phyloP scores from a whole-genome alignment of 30 jellyfish, hydroid and myxozoan genomes.

The Cassiopea andromeda region DNA sequence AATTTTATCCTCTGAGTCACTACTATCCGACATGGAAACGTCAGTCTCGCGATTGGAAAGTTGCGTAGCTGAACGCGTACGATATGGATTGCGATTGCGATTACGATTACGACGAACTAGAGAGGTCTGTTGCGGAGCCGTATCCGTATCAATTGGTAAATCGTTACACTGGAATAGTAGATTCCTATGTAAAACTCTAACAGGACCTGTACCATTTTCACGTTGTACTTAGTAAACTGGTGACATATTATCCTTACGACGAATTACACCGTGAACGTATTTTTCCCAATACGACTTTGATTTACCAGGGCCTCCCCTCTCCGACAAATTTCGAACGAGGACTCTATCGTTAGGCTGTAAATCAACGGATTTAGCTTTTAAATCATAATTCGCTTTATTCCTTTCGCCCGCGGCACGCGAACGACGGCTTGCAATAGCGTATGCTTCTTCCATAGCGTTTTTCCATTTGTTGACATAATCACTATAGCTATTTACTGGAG shows the following conservation, averaged over 20 bases:
- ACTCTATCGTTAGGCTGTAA: constrained; percentile 48
- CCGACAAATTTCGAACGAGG: constrained; percentile 47
- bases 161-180: constrained; percentile 18
- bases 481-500: not conserved
- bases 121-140: not conserved
- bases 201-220: constrained; percentile 13
- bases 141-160: not conserved
- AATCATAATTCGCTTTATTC: not conserved
- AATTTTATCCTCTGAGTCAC: constrained; percentile 1
- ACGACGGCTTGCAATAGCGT: constrained; percentile 15
- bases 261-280: constrained; percentile 8
- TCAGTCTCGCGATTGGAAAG: not conserved
- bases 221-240: constrained; percentile 44
- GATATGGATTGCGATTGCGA: not conserved
- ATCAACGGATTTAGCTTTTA: not conserved
- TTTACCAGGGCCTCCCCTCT: constrained; percentile 73
- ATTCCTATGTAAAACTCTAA: constrained; percentile 23
- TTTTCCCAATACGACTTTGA: constrained; percentile 32
- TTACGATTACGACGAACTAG: not conserved
- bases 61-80: not conserved
- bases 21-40: not conserved
- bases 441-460: constrained; percentile 29
- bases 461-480: constrained; percentile 22
- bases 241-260: constrained; percentile 11
- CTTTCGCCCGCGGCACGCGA: not conserved